These are phyloP conservation scores for Oenanthe melanoleuca DNA, from an alignment of 2,113 vertebrate species.

Conservation along the genomic window DNA sequence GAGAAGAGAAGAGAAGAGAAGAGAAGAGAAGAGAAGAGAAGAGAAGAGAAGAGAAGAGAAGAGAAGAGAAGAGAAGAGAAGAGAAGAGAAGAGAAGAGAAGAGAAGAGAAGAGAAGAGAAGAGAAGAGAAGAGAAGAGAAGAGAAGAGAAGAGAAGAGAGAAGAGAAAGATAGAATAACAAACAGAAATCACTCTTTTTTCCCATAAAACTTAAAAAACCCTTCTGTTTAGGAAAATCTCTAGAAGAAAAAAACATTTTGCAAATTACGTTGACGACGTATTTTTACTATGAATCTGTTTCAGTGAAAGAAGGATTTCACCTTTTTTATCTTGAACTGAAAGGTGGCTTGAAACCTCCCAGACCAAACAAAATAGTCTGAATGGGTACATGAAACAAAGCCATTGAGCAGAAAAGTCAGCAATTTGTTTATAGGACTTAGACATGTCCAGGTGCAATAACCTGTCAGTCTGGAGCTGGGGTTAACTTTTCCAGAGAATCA, in stretches of 20 bases:
- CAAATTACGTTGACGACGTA: neutral
- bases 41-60: rapidly evolving
- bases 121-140: rapidly evolving
- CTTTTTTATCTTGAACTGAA: neutral
- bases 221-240: neutral
- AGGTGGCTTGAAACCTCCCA: neutral
- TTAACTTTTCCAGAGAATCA: neutral
- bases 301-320: neutral
- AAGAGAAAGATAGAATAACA: neutral
- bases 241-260: neutral
- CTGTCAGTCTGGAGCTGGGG: neutral
- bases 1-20: rapidly evolving
- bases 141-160: too few relatives aligned
- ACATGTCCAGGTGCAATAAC: neutral
- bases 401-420: neutral
- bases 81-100: rapidly evolving
- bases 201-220: neutral
- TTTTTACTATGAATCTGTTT: neutral
- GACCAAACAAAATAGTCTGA: neutral
- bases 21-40: rapidly evolving
- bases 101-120: rapidly evolving
- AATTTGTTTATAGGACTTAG: neutral
- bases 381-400: neutral
- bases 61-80: rapidly evolving
- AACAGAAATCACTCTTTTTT: neutral